Percentiles rank a stretch among this genome's conserved stretches.
Evolutionary conservation across 2,113 vertebrate species (phyloP).

Genomic region (Rhineura floridana): DNA sequence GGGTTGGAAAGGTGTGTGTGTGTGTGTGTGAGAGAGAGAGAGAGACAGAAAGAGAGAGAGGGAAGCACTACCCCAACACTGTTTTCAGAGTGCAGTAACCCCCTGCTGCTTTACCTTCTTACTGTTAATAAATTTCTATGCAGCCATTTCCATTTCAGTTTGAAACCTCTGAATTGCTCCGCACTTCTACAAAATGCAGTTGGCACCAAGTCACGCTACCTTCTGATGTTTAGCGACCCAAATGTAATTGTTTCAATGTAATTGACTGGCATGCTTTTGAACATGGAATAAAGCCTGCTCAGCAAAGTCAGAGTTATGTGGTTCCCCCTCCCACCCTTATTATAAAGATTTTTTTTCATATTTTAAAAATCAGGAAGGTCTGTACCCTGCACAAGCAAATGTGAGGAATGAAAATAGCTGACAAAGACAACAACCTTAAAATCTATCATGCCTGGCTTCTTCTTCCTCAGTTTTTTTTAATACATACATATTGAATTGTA

Average conservation of each 20-base stretch:
- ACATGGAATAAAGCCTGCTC: slow-evolving; percentile 61
- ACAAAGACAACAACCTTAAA: slow-evolving; percentile 12
- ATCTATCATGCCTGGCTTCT: not conserved
- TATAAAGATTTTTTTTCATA: slow-evolving; percentile 38
- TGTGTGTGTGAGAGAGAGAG: not conserved
- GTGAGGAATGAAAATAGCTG: slow-evolving; percentile 5
- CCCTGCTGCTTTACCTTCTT: slow-evolving; percentile 41
- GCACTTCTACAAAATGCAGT: slow-evolving; percentile 58
- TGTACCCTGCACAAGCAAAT: not conserved
- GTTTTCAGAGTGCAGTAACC: not conserved
- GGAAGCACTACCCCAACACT: not conserved
- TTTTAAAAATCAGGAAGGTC: slow-evolving; percentile 35
- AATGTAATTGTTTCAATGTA: slow-evolving; percentile 66
- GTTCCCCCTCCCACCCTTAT: slow-evolving; percentile 45
- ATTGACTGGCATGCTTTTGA: slow-evolving; percentile 64
- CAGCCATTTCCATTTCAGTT: slow-evolving; percentile 66
- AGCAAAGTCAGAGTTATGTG: slow-evolving; percentile 62
- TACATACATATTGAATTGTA: not conserved
- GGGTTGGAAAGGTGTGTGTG: not conserved
- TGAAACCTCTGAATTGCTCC: slow-evolving; percentile 54
- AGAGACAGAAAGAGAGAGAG: not conserved
- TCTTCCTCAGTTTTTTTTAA: not conserved
- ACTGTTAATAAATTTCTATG: slow-evolving; percentile 35
- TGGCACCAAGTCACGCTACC: slow-evolving; percentile 58
- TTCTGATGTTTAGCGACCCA: slow-evolving; percentile 66